Conservation (phyloP, 2,113 vertebrate genomes). For the Gymnarchus niloticus region DNA sequence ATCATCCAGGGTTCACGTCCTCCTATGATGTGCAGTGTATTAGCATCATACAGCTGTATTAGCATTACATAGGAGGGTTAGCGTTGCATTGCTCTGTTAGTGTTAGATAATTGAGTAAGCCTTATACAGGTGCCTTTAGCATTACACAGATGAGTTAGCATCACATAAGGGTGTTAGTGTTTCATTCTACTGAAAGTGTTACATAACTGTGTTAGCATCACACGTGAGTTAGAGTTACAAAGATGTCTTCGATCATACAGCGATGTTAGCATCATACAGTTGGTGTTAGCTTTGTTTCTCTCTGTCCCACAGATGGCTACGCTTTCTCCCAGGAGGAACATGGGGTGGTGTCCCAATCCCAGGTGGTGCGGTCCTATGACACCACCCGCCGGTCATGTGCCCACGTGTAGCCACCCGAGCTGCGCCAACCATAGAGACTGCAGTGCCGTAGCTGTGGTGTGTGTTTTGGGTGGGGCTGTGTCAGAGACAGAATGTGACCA, state of each 20-base stretch:
- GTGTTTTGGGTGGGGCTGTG: conserved; percentile 32
- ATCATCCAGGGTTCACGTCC: too few species aligned
- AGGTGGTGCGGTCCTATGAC: conserved; percentile 93
- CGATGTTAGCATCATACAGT: not conserved
- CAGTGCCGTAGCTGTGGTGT: conserved; percentile 40
- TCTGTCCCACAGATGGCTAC: conserved; percentile 77
- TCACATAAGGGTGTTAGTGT: not conserved
- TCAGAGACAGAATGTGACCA: conserved; percentile 4
- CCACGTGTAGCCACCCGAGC: conserved; percentile 62
- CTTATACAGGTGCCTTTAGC: not conserved
- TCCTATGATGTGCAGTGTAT: too few species aligned
- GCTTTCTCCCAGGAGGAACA: conserved; percentile 98
- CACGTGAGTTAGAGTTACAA: not conserved
- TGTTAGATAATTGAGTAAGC: not conserved
- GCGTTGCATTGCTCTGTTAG: not conserved
- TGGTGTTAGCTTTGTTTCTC: not conserved
- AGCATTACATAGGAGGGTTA: not conserved
- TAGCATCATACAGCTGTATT: not conserved
- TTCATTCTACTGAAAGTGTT: too few species aligned
- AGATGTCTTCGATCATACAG: too few species aligned
- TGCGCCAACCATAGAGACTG: conserved; percentile 32
- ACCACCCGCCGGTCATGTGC: conserved; percentile 83
- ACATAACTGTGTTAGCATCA: not conserved
- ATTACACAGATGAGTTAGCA: not conserved
- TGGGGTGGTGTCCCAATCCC: conserved; percentile 88